Base-by-base conservation (phyloP, 23 tunicate species). In the Clavelina lepadiformis region DNA sequence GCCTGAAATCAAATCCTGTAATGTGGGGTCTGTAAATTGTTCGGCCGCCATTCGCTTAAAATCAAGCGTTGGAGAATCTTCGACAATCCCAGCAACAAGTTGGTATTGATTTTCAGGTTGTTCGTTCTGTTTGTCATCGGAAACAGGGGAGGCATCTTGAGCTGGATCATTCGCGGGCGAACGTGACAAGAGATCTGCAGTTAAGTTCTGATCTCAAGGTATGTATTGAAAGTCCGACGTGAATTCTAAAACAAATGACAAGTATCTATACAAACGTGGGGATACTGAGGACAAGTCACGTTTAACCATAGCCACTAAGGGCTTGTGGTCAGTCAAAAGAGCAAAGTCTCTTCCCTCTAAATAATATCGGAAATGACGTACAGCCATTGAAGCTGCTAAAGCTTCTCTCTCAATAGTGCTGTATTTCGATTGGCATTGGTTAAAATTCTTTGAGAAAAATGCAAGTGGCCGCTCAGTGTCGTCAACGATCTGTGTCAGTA, bases 241-340 rank as follows among this genome's bases (percentile, higher is more conserved):
- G n/a, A n/a, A n/a, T n/a, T n/a, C n/a, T n/a, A n/a, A n/a, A n/a
- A n/a, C n/a, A n/a, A n/a, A n/a, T n/a, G n/a, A n/a, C n/a, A n/a
- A n/a, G n/a, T n/a, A n/a, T n/a, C n/a, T n/a, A n/a, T n/a, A n/a
- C n/a, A n/a, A n/a, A n/a, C n/a, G n/a, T n/a, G n/a, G n/a, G n/a
- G n/a, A n/a, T n/a, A n/a, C n/a, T n/a, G n/a, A n/a, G n/a, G n/a
- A n/a, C n/a, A n/a, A n/a, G n/a, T n/a, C n/a, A n/a, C n/a, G n/a
- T n/a, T n/a, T n/a, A n/a, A n/a, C n/a, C n/a, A 61, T 61, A 2
- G 35, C 30, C 18, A 68, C 46, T 30, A 68, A 20, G 1, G 74
- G 74, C 34, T 68, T 68, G 63, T 68, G 74, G 28, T 68, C 74
- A 28, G 62, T 51, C 27, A 52, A 51, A 20, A 68, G 3, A 22